Evolutionary conservation across 2,888 invertebrate species (phyloP), one percentile per base, ranked within the genome.

Genomic region (Chironomus riparius): DNA sequence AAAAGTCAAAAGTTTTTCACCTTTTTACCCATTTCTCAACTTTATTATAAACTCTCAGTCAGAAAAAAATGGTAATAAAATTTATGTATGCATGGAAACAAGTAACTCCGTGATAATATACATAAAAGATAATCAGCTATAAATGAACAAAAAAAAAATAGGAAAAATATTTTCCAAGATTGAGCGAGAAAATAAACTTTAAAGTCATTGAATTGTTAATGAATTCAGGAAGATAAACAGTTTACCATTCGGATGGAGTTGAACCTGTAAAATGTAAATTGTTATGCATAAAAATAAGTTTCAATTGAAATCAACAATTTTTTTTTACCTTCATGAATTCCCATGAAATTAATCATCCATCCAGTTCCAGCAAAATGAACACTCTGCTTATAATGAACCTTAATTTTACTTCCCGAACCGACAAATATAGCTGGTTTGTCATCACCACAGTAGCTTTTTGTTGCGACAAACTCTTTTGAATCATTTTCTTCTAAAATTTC

Each of bases 301-400:
- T 38, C 10, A 7, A 38, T 10, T 10, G 38, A 38, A 38, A 7
- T 38, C 38, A 38, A 38, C 1, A 18, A 28, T 68, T 68, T 47
- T n/a, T n/a, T 10, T 38, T 21, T 22, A 74, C 76, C 65, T 68
- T 76, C 70, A 48, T 73, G 65, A 38, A 77, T 73, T 10, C 78
- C 81, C 70, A 79, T 78, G 78, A 86, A 87, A 6, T 78, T 76
- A 50, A 86, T 86, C 3, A 86, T 80, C 90, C 92, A 93, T 21
- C 93, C 93, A 1, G 87, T 86, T 7, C 92, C 93, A 22, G 88
- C 87, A 79, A 91, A 92, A 79, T 91, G 90, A 70, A 87, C 83
- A 12, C 88, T 88, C 47, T 91, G 90, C 62, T 85, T 85, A 80
- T 90, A 92, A 0, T 87, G 86, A 12, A 93, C 84, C 65, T 86